A percentile compares a stretch with the other conserved stretches of the same genome.
phyloP scores from a whole-genome alignment of 2,113 vertebrate species.

The Hippoglossus stenolepis region DNA sequence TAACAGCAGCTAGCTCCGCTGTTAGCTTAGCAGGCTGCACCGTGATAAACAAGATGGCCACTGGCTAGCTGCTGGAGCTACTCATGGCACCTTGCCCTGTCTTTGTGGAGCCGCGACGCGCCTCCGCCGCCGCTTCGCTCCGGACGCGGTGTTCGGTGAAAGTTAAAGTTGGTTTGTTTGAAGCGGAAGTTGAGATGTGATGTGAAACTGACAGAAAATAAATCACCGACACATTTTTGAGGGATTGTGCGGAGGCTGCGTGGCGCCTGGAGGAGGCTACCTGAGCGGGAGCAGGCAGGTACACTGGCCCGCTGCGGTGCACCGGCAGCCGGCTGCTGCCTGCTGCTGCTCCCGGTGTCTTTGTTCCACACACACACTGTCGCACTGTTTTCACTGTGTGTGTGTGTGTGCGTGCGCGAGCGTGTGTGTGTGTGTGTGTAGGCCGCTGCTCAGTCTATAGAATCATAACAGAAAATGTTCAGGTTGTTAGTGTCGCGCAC shows the following conservation, averaged over 20 bases:
- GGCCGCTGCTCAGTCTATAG: too few species aligned
- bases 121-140: conserved; percentile 1
- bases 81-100: conserved; percentile 72
- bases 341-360: neutral
- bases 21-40: conserved; percentile 52
- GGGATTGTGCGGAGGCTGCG: conserved; percentile 42
- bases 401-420: neutral
- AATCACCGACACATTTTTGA: too few species aligned
- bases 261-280: conserved; percentile 53
- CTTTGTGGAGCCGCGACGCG: conserved; percentile 69
- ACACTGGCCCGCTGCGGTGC: neutral
- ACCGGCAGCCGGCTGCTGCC: neutral
- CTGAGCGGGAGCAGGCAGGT: conserved; percentile 30
- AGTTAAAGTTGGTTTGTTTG: neutral
- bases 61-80: conserved; percentile 72
- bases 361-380: neutral
- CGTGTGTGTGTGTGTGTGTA: too few species aligned
- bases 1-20: conserved; percentile 45
- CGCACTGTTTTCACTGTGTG: conserved; percentile 26
- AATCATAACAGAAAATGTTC: too few species aligned
- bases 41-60: conserved; percentile 85
- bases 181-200: neutral
- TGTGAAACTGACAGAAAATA: neutral
- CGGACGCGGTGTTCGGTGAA: neutral
- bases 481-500: too few species aligned